Evolutionary conservation across 2,797 vertebrate species (phyloP).

Genomic region (Pygocentrus nattereri): DNA sequence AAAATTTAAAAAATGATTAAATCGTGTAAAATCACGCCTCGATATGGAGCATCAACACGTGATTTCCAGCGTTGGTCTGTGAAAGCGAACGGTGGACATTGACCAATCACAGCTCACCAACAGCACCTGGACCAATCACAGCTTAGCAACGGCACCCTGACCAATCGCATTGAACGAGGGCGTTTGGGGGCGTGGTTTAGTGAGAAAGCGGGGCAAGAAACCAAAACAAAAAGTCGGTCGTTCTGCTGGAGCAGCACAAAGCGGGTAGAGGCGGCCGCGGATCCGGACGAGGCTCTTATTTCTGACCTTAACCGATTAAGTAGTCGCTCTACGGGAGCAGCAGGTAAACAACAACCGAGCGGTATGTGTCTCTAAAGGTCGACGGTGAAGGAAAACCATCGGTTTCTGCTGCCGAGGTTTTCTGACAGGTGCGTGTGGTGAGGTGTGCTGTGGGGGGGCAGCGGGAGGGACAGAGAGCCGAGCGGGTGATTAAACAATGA

Average conservation of each 20-base stretch:
- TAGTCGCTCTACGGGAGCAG: background rate
- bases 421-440: background rate
- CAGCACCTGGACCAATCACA: background rate
- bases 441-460: background rate
- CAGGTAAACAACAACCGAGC: background rate
- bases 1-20: too few relatives aligned
- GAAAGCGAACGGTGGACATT: background rate
- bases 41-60: too few relatives aligned
- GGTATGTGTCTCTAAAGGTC: background rate
- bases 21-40: too few relatives aligned
- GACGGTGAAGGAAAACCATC: too few relatives aligned
- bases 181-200: background rate
- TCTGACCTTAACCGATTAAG: background rate
- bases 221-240: background rate
- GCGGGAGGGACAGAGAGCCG: background rate
- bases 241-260: background rate
- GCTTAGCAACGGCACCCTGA: background rate
- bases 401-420: too few relatives aligned
- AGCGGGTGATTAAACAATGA: background rate
- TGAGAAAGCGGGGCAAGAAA: background rate
- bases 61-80: background rate
- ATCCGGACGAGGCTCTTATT: too few relatives aligned
- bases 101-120: background rate
- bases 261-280: background rate
- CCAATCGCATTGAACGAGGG: background rate